These are phyloP conservation scores for rabbit (Oryctolagus cuniculus) DNA, from an alignment of 2,113 vertebrate genomes.

Conservation along the genomic window mOryCun1.1 NC_091440.1:5797501-5798000, in stretches of 20 bases:
- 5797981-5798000: not conserved
- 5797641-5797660: not conserved
- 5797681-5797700: not conserved
- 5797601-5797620: not conserved
- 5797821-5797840: not conserved
- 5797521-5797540: not conserved
- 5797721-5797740: not conserved
- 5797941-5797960: not conserved
- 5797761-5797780: accelerated
- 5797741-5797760: too few relatives aligned
- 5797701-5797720: not conserved
- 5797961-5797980: not conserved
- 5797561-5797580: not conserved
- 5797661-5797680: not conserved
- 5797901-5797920: not conserved
- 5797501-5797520: too few relatives aligned
- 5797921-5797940: accelerated
- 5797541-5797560: not conserved
- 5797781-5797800: not conserved
- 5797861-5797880: not conserved
- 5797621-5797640: not conserved
- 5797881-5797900: not conserved
- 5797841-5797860: not conserved
- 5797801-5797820: not conserved
- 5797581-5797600: not conserved